Evolutionary conservation across 2,797 vertebrate species (phyloP), one percentile per base, ranked within the genome.

Genomic region (Macroramphosus scolopax): DNA sequence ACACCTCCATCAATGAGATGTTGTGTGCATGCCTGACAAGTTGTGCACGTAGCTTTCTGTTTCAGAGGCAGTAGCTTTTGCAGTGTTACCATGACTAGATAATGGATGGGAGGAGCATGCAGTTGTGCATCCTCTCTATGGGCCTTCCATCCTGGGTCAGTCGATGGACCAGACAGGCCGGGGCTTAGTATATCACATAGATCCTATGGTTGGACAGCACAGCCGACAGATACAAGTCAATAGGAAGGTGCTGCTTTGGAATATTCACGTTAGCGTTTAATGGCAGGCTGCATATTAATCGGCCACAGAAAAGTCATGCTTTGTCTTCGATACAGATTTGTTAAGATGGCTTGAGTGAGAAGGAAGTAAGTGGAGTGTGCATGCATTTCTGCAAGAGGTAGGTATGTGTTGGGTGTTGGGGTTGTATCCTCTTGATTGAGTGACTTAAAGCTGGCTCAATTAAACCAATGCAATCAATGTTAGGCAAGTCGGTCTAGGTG

Each of bases 71-170:
- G 62, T 51, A 37, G 55, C 20, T 50, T 46, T 31, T 68, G 46
- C 26, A 33, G 55, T 2, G 22, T 67, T 73, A 76, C 72, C 56
- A 60, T 61, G 72, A 72, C 53, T 48, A 28, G 63, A 54, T 85
- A 89, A 88, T 83, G 79, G 86, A 86, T 88, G 77, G 75, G 72
- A 84, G 77, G 77, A 80, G 76, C 75, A 83, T 87, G 80, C 80
- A 80, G 77, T 72, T 77, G 60, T 81, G 82, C 80, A 88, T 84
- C 78, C 78, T 78, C 82, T 84, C 77, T 64, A 20, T 43, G 65
- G 76, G 68, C 80, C 72, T 58, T 87, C 82, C 75, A 83, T 82
- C 73, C 77, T 61, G 62, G 40, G 39, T 68, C 53, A 73, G 87
- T 89, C 82, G 80, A 89, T 88, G 77, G 64, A 53, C 22, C 59